Evolutionary conservation across 1,140 invertebrate genomes (phyloP).

Genomic region (Lamellibrachia luymesi): DNA sequence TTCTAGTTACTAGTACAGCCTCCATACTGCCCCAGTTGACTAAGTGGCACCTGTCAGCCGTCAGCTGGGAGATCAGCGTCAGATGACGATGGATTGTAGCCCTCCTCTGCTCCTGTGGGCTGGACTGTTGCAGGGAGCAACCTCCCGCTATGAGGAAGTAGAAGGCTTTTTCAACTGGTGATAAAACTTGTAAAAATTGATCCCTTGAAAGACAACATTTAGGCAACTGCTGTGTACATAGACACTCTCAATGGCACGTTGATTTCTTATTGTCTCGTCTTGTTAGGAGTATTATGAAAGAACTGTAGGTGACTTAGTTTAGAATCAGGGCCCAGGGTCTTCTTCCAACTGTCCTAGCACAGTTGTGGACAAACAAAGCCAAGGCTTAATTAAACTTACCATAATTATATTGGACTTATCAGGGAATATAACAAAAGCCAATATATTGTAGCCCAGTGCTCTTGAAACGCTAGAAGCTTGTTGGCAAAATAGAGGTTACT

Average conservation of each 20-base stretch:
- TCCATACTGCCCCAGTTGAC: too few species aligned
- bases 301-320: neutral
- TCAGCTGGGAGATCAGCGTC: neutral
- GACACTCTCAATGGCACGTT: neutral
- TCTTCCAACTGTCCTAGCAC: neutral
- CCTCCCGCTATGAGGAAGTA: too few species aligned
- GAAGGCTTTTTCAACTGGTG: neutral
- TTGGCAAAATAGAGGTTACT: neutral
- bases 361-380: neutral
- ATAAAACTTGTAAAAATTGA: neutral
- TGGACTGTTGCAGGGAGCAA: neutral
- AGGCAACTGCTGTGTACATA: neutral
- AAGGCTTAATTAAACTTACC: neutral
- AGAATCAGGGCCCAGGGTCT: neutral
- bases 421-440: slow-evolving; percentile 5
- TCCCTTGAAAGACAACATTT: neutral
- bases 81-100: too few species aligned
- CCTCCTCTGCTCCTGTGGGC: neutral
- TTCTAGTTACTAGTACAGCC: neutral
- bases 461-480: neutral
- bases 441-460: neutral
- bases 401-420: neutral
- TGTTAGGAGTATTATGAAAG: too few species aligned
- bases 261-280: too few species aligned
- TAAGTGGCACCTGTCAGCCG: neutral